A percentile compares a stretch with the other conserved stretches of the same genome.
These are phyloP conservation scores for Electrona antarctica DNA, from an alignment of 2,113 vertebrate genomes.

Conservation along the genomic window DNA sequence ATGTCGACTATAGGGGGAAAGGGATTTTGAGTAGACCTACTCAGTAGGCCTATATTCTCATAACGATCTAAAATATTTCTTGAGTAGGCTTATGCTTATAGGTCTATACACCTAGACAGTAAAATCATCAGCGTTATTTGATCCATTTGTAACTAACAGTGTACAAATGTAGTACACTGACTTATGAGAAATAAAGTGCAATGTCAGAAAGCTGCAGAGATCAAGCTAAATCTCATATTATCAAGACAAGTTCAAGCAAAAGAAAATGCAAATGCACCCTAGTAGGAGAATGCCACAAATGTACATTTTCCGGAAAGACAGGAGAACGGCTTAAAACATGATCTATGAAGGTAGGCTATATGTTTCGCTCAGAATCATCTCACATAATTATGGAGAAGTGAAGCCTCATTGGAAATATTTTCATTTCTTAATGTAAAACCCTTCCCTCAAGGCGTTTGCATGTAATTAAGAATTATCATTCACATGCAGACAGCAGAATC, in stretches of 20 bases:
- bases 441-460: constrained; percentile 61
- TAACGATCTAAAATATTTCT: too few relatives aligned
- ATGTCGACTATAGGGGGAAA: too few relatives aligned
- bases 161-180: too few relatives aligned
- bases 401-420: constrained; percentile 59
- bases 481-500: constrained; percentile 45
- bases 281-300: constrained; percentile 17
- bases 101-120: too few relatives aligned
- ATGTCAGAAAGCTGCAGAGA: background rate
- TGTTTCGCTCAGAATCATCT: constrained; percentile 50
- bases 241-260: constrained; percentile 6
- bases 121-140: too few relatives aligned
- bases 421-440: constrained; percentile 56
- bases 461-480: constrained; percentile 75
- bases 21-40: too few relatives aligned
- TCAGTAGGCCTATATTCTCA: too few relatives aligned
- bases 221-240: background rate
- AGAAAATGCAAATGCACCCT: constrained; percentile 26
- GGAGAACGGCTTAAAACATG: constrained; percentile 18
- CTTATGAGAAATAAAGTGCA: constrained; percentile 16
- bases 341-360: constrained; percentile 18
- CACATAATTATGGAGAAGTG: constrained; percentile 60
- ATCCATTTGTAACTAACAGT: too few relatives aligned
- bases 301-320: constrained; percentile 4
- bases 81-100: too few relatives aligned